A percentile compares a stretch with the other conserved stretches of the same genome.
These are phyloP conservation scores for Lethrus apterus DNA, from an alignment of 1,140 invertebrate species.

Conservation along the genomic window DNA sequence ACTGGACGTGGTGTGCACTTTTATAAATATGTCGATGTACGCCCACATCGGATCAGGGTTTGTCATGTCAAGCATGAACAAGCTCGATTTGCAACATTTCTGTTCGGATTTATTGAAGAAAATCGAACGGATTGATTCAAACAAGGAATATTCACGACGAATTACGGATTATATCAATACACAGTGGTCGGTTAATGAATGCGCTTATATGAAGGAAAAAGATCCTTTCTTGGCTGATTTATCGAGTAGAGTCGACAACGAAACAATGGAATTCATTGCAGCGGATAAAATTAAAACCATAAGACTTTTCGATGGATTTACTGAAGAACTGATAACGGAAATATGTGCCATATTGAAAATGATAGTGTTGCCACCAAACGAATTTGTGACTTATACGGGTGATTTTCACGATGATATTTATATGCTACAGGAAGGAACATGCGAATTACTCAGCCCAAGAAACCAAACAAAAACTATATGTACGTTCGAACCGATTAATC, in stretches of 20 bases:
- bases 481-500: neutral
- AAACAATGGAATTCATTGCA: conserved; percentile 1
- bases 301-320: neutral
- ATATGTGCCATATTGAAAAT: neutral
- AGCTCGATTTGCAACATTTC: no score
- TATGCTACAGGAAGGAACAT: conserved; percentile 3
- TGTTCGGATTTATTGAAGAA: no score
- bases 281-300: neutral
- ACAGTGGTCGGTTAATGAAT: conserved; percentile 5
- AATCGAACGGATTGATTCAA: neutral
- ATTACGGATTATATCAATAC: neutral
- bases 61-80: no score
- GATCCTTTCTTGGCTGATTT: neutral
- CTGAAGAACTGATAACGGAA: neutral
- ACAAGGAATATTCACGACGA: neutral
- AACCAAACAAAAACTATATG: neutral
- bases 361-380: conserved; percentile 4
- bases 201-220: neutral
- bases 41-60: no score
- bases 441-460: neutral
- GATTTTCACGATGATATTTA: conserved; percentile 8
- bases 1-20: no score
- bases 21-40: no score
- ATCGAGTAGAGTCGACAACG: neutral
- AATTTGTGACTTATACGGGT: conserved; percentile 15